Conservation (phyloP, 2,797 vertebrate species). For the Sebastes oblongus region DNA sequence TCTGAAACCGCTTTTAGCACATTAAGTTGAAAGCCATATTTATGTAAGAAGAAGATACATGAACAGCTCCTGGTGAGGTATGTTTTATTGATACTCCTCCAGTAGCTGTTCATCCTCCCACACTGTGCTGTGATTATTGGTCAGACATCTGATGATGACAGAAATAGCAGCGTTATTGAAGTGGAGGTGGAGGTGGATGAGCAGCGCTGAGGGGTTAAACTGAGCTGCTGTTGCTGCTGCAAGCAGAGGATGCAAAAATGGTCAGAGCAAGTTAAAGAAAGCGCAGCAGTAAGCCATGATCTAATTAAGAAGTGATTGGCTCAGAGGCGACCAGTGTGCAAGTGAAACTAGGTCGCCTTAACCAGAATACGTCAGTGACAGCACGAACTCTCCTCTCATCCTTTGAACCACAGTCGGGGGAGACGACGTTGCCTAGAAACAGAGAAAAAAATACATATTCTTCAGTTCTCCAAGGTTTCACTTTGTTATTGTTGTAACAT, state of each 20-base stretch:
- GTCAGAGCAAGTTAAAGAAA: neutral
- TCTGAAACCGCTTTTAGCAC: neutral
- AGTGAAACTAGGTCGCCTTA: slow-evolving; percentile 47
- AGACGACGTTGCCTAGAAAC: slow-evolving; percentile 70
- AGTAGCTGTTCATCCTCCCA: slow-evolving; percentile 47
- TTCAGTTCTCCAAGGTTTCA: slow-evolving; percentile 1
- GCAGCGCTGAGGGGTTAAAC: slow-evolving; percentile 4
- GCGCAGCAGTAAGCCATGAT: neutral
- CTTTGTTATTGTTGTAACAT: neutral
- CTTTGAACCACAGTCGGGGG: slow-evolving; percentile 6
- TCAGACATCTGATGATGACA: slow-evolving; percentile 24
- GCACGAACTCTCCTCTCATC: slow-evolving; percentile 19
- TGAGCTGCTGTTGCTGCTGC: neutral
- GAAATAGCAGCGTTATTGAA: slow-evolving; percentile 39
- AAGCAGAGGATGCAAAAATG: neutral
- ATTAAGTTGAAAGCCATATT: neutral
- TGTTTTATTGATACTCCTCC: slow-evolving; percentile 28
- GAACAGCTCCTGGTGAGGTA: neutral
- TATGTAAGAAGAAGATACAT: slow-evolving; percentile 21
- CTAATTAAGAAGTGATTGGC: slow-evolving; percentile 25
- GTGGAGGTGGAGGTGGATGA: slow-evolving; percentile 33
- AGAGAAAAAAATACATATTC: slow-evolving; percentile 32
- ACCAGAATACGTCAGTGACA: slow-evolving; percentile 27
- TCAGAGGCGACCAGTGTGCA: neutral
- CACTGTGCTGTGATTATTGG: slow-evolving; percentile 17